These are phyloP conservation scores for Polymixis lichenea DNA, from an alignment of 2,888 invertebrate genomes.

Conservation along the genomic window DNA sequence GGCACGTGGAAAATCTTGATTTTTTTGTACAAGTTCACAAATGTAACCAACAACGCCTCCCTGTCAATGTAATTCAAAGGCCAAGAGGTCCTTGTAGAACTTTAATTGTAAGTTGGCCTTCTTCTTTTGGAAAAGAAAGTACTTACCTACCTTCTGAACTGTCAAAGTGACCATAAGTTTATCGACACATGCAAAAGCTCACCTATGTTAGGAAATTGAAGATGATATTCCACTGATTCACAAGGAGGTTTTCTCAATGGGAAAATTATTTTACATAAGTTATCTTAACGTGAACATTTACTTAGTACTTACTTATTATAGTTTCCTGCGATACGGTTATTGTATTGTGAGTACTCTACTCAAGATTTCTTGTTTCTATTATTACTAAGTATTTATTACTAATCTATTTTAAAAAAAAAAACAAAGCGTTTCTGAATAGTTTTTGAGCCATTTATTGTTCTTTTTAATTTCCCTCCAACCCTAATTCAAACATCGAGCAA, in stretches of 20 bases:
- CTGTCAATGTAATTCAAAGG: background rate
- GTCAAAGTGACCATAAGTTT: background rate
- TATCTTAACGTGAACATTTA: background rate
- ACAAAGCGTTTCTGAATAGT: background rate
- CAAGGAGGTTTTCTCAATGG: background rate
- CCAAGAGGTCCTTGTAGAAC: background rate
- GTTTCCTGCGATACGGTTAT: constrained; percentile 1
- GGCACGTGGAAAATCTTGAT: too few relatives aligned
- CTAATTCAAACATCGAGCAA: constrained; percentile 27
- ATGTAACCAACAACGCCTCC: too few relatives aligned
- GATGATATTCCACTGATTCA: background rate
- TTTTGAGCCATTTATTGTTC: background rate
- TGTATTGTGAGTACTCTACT: background rate
- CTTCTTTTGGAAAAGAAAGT: background rate
- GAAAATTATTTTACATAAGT: background rate
- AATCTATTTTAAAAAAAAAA: background rate
- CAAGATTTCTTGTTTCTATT: constrained; percentile 6
- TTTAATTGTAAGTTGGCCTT: background rate
- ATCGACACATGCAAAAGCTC: background rate
- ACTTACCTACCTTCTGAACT: background rate
- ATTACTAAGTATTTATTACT: too few relatives aligned
- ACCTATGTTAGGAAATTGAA: background rate
- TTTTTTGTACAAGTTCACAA: too few relatives aligned
- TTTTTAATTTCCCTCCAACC: constrained; percentile 29
- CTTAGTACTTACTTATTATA: background rate